phyloP scores from a whole-genome alignment of 1,140 invertebrate genomes.

The honey bee (Apis mellifera) region Amel_HAv3.1 CM009939.2:3126501-3127000 shows the following conservation, averaged over 20 bases:
- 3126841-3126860: not conserved
- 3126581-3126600: not conserved
- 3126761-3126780: not conserved
- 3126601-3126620: not conserved
- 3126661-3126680: conserved; percentile 18
- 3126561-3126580: conserved; percentile 5
- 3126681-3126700: conserved; percentile 16
- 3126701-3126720: not conserved
- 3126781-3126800: not conserved
- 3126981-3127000: too few species aligned
- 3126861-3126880: not conserved
- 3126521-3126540: not conserved
- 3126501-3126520: not conserved
- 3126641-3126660: conserved; percentile 12
- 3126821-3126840: not conserved
- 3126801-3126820: not conserved
- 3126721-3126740: not conserved
- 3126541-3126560: not conserved
- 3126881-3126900: not conserved
- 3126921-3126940: not conserved
- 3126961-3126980: too few species aligned
- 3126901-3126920: not conserved
- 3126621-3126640: conserved; percentile 18
- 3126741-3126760: conserved; percentile 1
- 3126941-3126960: too few species aligned